Evolutionary conservation across 2,888 invertebrate genomes (phyloP).

Genomic region (Ectemnius lituratus): DNA sequence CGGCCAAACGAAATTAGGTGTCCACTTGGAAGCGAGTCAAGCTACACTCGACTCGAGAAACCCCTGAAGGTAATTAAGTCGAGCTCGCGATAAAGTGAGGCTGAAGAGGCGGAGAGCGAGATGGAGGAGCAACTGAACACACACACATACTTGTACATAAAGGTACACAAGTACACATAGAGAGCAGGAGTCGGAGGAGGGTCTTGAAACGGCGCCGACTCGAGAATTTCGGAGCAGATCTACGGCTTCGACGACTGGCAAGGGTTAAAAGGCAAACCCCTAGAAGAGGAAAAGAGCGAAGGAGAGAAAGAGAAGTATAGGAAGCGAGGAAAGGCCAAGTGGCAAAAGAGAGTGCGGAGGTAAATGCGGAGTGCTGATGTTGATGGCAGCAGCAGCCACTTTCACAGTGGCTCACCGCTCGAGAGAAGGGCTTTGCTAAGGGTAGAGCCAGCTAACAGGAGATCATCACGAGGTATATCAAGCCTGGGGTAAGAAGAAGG

Average conservation of each 20-base stretch:
- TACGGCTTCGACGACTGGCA: conserved; percentile 45
- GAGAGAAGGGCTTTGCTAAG: not conserved
- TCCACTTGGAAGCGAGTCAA: conserved; percentile 44
- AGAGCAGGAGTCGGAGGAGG: conserved; percentile 27
- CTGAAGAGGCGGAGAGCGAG: conserved; percentile 3
- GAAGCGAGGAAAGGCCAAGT: conserved; percentile 17
- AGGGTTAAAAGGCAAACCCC: not conserved
- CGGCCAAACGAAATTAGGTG: conserved; percentile 35
- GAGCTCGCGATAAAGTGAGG: conserved; percentile 13
- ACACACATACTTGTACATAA: conserved; percentile 12
- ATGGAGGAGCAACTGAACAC: conserved; percentile 9
- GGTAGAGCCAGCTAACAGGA: too few relatives aligned
- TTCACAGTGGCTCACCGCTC: not conserved
- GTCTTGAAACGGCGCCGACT: conserved; percentile 33
- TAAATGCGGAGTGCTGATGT: conserved; percentile 26
- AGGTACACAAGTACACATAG: conserved; percentile 7
- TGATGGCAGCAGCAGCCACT: not conserved
- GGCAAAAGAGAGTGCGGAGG: conserved; percentile 9
- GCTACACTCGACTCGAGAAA: conserved; percentile 37
- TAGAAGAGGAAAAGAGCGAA: conserved; percentile 1
- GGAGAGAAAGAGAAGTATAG: not conserved
- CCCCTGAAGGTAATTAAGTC: conserved; percentile 45
- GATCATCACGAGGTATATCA: too few relatives aligned
- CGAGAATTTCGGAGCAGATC: conserved; percentile 41
- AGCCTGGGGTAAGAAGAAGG: not conserved